A percentile compares a stretch with the other conserved stretches of the same genome.
Evolutionary conservation across 2,888 invertebrate genomes (phyloP).

Genomic region (Archips xylosteana): DNA sequence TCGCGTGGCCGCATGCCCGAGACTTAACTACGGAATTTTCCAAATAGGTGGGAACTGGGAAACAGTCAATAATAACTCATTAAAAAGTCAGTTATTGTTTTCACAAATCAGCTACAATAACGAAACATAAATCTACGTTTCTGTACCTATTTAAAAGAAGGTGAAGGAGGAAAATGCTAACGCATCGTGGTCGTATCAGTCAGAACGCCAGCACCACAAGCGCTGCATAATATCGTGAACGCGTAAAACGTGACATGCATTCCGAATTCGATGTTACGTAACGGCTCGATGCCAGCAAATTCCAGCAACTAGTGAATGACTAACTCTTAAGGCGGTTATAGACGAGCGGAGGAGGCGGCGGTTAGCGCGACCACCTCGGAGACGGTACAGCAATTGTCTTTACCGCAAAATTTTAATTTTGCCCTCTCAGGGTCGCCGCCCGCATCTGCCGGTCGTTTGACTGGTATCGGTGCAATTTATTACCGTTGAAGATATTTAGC

Average conservation of each 20-base stretch:
- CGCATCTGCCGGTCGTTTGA: conserved; percentile 67
- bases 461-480: conserved; percentile 66
- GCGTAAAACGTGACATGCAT: conserved; percentile 65
- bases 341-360: neutral
- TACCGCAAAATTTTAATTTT: conserved; percentile 74
- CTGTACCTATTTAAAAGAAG: neutral
- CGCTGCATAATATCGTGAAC: conserved; percentile 63
- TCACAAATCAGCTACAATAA: neutral
- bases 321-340: conserved; percentile 4
- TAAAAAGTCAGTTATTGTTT: neutral
- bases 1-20: conserved; percentile 69
- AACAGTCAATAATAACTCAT: conserved; percentile 5
- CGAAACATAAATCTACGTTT: neutral
- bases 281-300: conserved; percentile 65
- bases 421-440: conserved; percentile 59
- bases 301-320: conserved; percentile 58
- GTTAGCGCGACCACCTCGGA: neutral
- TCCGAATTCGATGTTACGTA: conserved; percentile 67
- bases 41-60: conserved; percentile 44
- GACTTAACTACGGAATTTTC: conserved; percentile 69
- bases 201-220: conserved; percentile 56
- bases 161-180: conserved; percentile 21
- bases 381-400: conserved; percentile 44
- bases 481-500: conserved; percentile 59
- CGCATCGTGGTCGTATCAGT: conserved; percentile 44